Percentiles rank a stretch among this genome's conserved stretches.
phyloP scores from a whole-genome alignment of 2,113 vertebrate species.

The Poeciliopsis occidentalis region DNA sequence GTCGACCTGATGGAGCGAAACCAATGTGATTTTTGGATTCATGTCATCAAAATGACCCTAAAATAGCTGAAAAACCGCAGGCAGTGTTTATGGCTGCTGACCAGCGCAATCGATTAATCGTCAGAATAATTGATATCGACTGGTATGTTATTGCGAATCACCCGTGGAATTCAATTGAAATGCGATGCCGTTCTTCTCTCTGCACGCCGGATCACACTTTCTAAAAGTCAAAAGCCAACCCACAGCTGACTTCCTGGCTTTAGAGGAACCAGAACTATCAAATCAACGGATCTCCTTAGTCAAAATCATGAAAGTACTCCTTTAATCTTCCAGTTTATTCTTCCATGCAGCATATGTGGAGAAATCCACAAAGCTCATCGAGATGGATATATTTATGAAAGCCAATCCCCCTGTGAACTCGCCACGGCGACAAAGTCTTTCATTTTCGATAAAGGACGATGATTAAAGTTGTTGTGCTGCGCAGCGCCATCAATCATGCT shows the following conservation, averaged over 20 bases:
- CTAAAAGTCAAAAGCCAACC: not conserved
- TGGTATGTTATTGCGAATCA: no score
- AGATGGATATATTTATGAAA: conserved; percentile 44
- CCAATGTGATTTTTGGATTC: no score
- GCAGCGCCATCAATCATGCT: conserved; percentile 74
- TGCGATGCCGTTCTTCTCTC: no score
- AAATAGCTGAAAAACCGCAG: no score
- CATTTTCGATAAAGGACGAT: conserved; percentile 58
- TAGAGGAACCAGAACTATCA: not conserved
- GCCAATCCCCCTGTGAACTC: conserved; percentile 35
- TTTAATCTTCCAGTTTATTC: conserved; percentile 40
- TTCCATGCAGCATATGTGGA: conserved; percentile 18
- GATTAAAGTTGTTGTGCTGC: conserved; percentile 60
- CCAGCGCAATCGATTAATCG: no score
- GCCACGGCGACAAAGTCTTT: conserved; percentile 47
- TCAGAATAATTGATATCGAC: no score
- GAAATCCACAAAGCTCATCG: conserved; percentile 20
- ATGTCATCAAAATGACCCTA: no score
- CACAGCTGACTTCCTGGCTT: not conserved
- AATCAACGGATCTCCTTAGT: conserved; percentile 5
- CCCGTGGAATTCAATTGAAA: not conserved
- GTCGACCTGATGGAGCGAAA: no score
- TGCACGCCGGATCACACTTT: no score
- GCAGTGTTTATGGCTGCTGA: no score
- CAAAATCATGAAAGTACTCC: conserved; percentile 5